Conservation (phyloP, 2,888 invertebrate species). For the Gisinianus flammeolus region DNA sequence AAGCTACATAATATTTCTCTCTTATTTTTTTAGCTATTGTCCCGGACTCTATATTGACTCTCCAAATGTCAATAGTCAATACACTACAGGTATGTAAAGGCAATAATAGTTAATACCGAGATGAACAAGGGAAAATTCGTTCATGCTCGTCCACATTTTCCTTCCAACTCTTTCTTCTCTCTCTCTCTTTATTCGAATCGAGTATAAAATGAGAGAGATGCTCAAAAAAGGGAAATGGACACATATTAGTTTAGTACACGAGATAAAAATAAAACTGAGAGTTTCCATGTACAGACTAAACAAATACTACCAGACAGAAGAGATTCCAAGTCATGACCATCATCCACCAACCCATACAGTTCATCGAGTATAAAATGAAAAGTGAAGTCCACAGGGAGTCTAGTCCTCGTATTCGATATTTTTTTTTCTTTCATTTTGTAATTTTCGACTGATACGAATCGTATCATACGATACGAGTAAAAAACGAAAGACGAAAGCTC, state of each 20-base stretch:
- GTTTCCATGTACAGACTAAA: neutral
- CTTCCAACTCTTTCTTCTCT: neutral
- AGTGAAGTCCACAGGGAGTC: neutral
- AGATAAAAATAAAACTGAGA: neutral
- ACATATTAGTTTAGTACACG: neutral
- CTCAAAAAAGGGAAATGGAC: neutral
- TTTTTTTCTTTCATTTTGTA: neutral
- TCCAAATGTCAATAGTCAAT: neutral
- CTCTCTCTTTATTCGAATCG: neutral
- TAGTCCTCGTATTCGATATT: no score
- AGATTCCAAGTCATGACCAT: neutral
- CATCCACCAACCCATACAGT: neutral
- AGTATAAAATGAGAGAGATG: neutral
- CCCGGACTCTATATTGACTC: no score
- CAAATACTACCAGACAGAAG: neutral
- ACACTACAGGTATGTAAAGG: no score
- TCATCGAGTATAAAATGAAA: conserved; percentile 5
- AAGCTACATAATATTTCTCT: neutral
- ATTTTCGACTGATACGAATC: neutral
- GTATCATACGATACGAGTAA: neutral
- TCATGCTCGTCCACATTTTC: neutral
- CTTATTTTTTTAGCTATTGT: neutral
- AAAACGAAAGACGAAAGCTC: no score
- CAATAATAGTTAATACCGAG: neutral
- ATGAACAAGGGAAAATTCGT: neutral